Evolutionary conservation across 2,113 vertebrate species (phyloP).

Genomic region (Podarcis raffonei): DNA sequence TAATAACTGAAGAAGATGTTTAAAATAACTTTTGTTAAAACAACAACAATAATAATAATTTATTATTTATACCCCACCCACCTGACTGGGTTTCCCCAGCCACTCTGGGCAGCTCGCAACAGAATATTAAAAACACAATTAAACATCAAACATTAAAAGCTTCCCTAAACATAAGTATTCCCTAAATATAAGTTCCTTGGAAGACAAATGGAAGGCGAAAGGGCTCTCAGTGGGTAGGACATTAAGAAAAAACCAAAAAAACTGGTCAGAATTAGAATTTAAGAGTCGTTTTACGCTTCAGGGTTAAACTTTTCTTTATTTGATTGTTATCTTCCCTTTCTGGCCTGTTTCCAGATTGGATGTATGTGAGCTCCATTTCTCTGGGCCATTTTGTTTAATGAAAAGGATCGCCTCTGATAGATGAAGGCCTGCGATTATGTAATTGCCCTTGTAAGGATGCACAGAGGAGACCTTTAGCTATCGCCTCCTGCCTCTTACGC

Average conservation of each 20-base stretch:
- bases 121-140: too few relatives aligned
- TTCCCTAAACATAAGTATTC: too few relatives aligned
- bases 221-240: too few relatives aligned
- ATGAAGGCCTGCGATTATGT: slow-evolving; percentile 54
- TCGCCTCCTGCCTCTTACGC: slow-evolving; percentile 49
- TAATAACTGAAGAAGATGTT: too few relatives aligned
- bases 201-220: not conserved
- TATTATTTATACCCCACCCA: too few relatives aligned
- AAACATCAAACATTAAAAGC: too few relatives aligned
- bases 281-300: not conserved
- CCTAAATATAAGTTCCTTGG: not conserved
- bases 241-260: not conserved
- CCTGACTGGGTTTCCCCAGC: too few relatives aligned
- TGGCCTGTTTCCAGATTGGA: slow-evolving; percentile 17
- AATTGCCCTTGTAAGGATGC: slow-evolving; percentile 60
- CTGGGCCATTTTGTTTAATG: slow-evolving; percentile 37
- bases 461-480: slow-evolving; percentile 51
- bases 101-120: too few relatives aligned
- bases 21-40: too few relatives aligned
- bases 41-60: too few relatives aligned
- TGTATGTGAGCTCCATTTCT: slow-evolving; percentile 7
- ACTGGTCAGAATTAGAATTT: not conserved
- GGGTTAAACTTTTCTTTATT: slow-evolving; percentile 31
- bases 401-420: slow-evolving; percentile 52
- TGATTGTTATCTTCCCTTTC: not conserved